Evolutionary conservation across 1,140 invertebrate species (phyloP).

Genomic region (Drosophila ambigua): DNA sequence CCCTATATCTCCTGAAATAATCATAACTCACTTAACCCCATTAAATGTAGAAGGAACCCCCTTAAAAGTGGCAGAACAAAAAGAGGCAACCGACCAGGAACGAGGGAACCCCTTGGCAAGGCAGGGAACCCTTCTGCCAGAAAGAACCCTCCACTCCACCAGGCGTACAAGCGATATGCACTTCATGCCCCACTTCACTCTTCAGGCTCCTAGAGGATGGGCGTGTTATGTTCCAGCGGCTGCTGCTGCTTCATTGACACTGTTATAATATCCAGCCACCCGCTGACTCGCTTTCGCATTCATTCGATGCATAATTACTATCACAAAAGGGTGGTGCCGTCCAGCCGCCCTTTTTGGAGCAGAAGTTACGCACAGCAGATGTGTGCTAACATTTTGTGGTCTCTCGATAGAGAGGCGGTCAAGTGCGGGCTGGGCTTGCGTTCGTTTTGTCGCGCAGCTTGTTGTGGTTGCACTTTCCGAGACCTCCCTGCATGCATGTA

Average conservation of each 20-base stretch:
- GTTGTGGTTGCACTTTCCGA: conserved; percentile 49
- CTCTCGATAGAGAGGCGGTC: conserved; percentile 45
- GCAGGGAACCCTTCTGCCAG: no score
- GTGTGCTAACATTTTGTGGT: conserved; percentile 36
- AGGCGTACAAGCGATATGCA: conserved; percentile 49
- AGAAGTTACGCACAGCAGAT: conserved; percentile 3
- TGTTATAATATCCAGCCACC: no score
- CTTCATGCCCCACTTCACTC: conserved; percentile 4
- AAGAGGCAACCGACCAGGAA: not conserved
- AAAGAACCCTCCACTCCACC: not conserved
- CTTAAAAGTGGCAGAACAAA: no score
- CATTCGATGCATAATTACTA: conserved; percentile 60
- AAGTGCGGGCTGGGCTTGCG: conserved; percentile 48
- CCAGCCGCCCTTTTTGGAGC: no score
- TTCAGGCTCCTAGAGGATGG: no score
- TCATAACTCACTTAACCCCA: conserved; percentile 76
- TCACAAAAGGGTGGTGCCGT: no score
- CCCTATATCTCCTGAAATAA: conserved; percentile 60
- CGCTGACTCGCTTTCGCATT: not conserved
- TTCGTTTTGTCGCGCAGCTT: conserved; percentile 38
- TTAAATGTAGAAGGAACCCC: conserved; percentile 38
- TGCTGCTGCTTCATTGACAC: no score
- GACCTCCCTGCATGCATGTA: no score
- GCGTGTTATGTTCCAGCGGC: no score
- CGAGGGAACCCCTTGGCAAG: not conserved